Evolutionary conservation across 2,888 invertebrate species (phyloP).

Genomic region (Conomelus anceps): DNA sequence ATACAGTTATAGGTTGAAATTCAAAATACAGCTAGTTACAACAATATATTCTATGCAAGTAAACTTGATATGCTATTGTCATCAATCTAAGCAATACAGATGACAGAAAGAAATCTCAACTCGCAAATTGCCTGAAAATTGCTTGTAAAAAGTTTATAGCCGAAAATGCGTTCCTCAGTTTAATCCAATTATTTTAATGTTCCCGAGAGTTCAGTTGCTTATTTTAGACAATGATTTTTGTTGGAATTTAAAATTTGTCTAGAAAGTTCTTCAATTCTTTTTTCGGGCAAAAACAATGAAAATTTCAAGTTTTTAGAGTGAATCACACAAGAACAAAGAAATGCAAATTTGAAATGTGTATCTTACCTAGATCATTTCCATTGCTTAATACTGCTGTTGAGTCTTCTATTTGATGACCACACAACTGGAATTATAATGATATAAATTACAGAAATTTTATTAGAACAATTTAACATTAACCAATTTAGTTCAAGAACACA

Average conservation of each 20-base stretch:
- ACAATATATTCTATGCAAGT: too few species aligned
- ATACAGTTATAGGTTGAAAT: too few species aligned
- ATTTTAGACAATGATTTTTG: too few species aligned
- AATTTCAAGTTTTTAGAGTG: neutral
- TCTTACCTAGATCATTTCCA: slow-evolving; percentile 25
- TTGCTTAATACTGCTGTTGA: slow-evolving; percentile 25
- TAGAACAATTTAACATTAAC: slow-evolving; percentile 11
- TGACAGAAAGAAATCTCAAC: too few species aligned
- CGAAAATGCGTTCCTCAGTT: too few species aligned
- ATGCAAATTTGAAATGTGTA: neutral
- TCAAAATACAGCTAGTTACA: too few species aligned
- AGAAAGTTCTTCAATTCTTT: neutral
- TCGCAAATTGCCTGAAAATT: too few species aligned
- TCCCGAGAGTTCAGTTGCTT: too few species aligned
- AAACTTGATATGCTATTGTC: too few species aligned
- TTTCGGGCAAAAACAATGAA: neutral
- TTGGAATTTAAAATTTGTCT: neutral
- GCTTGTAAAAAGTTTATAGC: too few species aligned
- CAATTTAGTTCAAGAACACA: slow-evolving; percentile 15
- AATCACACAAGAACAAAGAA: neutral
- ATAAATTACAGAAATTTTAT: slow-evolving; percentile 12
- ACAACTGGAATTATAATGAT: slow-evolving; percentile 47
- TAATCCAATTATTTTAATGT: too few species aligned
- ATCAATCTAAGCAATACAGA: too few species aligned
- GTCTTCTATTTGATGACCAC: slow-evolving; percentile 56